Evolutionary conservation across 2,797 vertebrate genomes (phyloP).

Genomic region (Tragelaphus oryx): DNA sequence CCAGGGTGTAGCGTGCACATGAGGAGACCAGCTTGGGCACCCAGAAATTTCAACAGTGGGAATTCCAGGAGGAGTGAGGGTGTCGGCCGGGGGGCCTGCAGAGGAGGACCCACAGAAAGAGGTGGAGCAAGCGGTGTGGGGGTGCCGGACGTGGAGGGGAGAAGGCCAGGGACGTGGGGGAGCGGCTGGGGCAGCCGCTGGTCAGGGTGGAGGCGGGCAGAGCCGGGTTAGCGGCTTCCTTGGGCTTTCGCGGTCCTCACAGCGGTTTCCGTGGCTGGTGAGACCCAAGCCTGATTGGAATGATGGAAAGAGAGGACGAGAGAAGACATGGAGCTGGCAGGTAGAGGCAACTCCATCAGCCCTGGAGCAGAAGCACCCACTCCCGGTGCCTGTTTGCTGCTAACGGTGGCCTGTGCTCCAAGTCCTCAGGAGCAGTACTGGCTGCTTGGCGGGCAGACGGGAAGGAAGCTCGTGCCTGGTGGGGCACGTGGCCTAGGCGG

Average conservation of each 20-base stretch:
- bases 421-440: not conserved
- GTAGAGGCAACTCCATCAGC: not conserved
- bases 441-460: rapidly evolving
- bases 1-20: rapidly evolving
- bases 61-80: not conserved
- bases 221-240: rapidly evolving
- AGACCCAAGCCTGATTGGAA: rapidly evolving
- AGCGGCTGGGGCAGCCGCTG: rapidly evolving
- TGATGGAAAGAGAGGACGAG: not conserved
- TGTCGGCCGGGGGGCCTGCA: rapidly evolving
- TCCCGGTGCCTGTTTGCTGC: not conserved
- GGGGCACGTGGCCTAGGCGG: rapidly evolving
- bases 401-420: not conserved
- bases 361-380: rapidly evolving
- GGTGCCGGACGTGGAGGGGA: not conserved
- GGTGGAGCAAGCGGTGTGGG: rapidly evolving
- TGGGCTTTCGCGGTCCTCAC: rapidly evolving
- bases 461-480: rapidly evolving
- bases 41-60: not conserved
- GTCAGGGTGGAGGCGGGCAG: rapidly evolving
- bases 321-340: rapidly evolving
- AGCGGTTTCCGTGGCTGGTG: rapidly evolving
- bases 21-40: not conserved
- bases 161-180: rapidly evolving
- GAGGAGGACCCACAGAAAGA: not conserved